phyloP scores from a whole-genome alignment of 2,888 invertebrate species.

The Mythimna lalbum region DNA sequence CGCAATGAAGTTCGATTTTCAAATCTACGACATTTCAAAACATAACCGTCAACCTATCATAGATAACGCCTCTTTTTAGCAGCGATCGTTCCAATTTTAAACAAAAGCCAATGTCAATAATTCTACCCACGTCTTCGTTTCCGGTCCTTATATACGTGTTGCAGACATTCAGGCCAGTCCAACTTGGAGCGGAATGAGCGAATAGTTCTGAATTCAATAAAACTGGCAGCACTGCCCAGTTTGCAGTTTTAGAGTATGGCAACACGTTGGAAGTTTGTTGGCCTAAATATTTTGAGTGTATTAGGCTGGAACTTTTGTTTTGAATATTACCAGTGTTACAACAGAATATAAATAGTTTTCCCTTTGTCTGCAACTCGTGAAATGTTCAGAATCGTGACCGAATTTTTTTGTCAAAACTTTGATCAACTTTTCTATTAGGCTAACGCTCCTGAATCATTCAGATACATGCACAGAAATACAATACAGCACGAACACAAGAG shows the following conservation, averaged over 20 bases:
- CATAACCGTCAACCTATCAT: constrained; percentile 30
- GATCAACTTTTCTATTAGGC: constrained; percentile 7
- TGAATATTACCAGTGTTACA: constrained; percentile 21
- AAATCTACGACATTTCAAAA: constrained; percentile 11
- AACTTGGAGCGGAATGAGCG: constrained; percentile 43
- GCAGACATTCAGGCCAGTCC: constrained; percentile 57
- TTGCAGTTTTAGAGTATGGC: constrained; percentile 26
- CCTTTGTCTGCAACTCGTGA: constrained; percentile 1
- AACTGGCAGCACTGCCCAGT: constrained; percentile 27
- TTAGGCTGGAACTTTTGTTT: constrained; percentile 39
- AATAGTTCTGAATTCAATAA: constrained; percentile 58
- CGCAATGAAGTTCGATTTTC: neutral
- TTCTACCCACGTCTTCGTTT: constrained; percentile 58
- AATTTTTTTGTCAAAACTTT: constrained; percentile 3
- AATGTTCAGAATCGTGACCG: neutral
- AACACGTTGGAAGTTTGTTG: constrained; percentile 28
- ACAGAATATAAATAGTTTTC: neutral
- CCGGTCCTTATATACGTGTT: constrained; percentile 57
- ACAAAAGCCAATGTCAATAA: constrained; percentile 56
- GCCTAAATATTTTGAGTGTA: constrained; percentile 47
- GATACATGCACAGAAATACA: constrained; percentile 18
- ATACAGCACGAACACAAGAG: constrained; percentile 31
- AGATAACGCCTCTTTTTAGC: constrained; percentile 37
- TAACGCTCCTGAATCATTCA: constrained; percentile 4
- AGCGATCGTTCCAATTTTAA: constrained; percentile 56